Percentiles rank a stretch among this genome's conserved stretches.
These are phyloP conservation scores for Limosa lapponica DNA, from an alignment of 2,797 vertebrate species.

Conservation along the genomic window DNA sequence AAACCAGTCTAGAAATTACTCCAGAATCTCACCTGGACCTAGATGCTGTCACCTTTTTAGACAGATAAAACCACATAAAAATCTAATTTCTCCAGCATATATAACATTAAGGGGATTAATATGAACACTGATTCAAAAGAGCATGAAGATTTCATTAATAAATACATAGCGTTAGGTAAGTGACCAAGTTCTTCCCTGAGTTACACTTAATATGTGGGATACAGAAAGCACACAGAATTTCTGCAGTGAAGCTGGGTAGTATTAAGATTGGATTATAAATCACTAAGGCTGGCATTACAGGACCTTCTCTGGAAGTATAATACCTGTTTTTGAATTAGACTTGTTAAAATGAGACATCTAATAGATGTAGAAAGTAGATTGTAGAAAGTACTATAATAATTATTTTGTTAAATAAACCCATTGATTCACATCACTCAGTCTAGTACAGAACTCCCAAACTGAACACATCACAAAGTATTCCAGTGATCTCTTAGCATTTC, in stretches of 20 bases:
- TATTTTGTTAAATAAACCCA: not conserved
- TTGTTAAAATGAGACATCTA: not conserved
- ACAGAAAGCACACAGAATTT: not conserved
- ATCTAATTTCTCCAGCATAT: not conserved
- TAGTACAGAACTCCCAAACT: not conserved
- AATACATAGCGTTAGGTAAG: not conserved
- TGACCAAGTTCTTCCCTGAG: not conserved
- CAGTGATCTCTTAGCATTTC: not conserved
- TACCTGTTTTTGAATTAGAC: not conserved
- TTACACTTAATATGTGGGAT: not conserved
- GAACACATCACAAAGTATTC: not conserved
- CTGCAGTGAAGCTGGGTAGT: not conserved
- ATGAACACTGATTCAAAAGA: not conserved
- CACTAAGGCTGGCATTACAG: not conserved
- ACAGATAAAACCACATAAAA: not conserved
- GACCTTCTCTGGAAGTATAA: not conserved
- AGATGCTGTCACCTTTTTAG: not conserved
- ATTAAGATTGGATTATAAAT: not conserved
- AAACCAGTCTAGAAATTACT: not conserved
- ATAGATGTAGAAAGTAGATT: not conserved
- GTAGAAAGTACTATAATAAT: not conserved
- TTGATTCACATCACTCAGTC: not conserved
- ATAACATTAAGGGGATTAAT: not conserved
- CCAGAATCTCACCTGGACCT: not conserved
- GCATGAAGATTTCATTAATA: not conserved